Evolutionary conservation across 2,888 invertebrate genomes (phyloP).

Genomic region (Bugulina stolonifera): DNA sequence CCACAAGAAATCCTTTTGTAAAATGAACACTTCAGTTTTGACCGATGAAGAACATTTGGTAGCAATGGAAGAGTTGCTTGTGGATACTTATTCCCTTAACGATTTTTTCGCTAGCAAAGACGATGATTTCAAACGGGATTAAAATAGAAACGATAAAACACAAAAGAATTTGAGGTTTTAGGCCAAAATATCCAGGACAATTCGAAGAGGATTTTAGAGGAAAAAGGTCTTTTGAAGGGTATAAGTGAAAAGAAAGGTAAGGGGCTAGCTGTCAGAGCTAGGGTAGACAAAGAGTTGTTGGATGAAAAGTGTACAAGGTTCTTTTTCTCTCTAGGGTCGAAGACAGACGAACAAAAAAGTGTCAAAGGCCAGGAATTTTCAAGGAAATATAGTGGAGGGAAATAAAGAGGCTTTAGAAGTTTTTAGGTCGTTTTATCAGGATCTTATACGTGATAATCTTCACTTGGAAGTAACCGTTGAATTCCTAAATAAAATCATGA

Average conservation of each 20-base stretch:
- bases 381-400: no score
- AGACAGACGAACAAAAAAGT: no score
- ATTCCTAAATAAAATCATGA: no score
- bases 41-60: not conserved
- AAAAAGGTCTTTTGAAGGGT: no score
- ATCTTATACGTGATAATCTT: no score
- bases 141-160: not conserved
- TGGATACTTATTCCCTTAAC: not conserved
- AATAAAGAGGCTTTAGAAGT: no score
- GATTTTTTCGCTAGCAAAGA: not conserved
- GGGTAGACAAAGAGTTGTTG: not conserved
- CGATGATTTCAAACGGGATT: not conserved
- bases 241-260: not conserved
- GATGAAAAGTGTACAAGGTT: conserved; percentile 1
- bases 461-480: no score
- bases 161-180: no score
- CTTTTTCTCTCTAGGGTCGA: no score
- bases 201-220: not conserved
- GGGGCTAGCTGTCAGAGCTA: not conserved
- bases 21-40: not conserved
- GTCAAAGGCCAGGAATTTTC: no score
- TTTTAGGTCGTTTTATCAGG: no score
- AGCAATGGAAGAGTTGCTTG: not conserved
- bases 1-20: not conserved
- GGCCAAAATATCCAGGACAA: not conserved